Conservation (phyloP, 2,888 invertebrate species). For the Drosophila demipolita region DNA sequence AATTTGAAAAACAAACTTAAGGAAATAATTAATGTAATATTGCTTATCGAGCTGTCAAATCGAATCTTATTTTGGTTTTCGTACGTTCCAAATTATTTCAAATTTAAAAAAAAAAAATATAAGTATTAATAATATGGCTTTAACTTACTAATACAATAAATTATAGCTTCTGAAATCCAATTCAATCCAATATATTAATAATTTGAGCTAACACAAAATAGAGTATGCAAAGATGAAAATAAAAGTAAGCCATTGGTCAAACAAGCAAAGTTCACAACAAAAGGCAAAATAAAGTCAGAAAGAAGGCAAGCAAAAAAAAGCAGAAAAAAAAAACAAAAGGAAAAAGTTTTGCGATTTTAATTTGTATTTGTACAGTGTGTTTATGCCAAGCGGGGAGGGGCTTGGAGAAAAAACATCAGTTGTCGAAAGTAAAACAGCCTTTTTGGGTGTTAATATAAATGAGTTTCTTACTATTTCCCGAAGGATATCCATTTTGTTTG, state of each 20-base stretch:
- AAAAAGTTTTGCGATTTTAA: conserved; percentile 55
- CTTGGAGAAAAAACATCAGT: conserved; percentile 7
- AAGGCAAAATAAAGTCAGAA: conserved; percentile 41
- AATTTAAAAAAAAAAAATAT: accelerated
- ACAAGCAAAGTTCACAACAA: conserved; percentile 47
- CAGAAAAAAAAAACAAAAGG: not conserved
- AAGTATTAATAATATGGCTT: not conserved
- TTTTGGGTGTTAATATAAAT: conserved; percentile 36
- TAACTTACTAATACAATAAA: no score
- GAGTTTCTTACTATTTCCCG: conserved; percentile 45
- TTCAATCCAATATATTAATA: not conserved
- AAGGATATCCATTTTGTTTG: conserved; percentile 32
- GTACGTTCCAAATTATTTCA: no score
- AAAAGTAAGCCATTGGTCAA: conserved; percentile 20
- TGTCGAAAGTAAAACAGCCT: conserved; percentile 39
- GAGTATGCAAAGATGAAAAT: conserved; percentile 22
- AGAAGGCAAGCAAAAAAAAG: not conserved
- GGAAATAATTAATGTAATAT: not conserved
- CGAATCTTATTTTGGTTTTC: not conserved
- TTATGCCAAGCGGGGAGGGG: not conserved
- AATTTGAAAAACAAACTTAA: not conserved
- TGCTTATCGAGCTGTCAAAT: no score
- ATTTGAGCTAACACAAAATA: not conserved
- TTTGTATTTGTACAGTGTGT: conserved; percentile 40
- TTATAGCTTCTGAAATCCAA: no score